These are phyloP conservation scores for Aromia moschata DNA, from an alignment of 2,888 invertebrate genomes.

Conservation along the genomic window DNA sequence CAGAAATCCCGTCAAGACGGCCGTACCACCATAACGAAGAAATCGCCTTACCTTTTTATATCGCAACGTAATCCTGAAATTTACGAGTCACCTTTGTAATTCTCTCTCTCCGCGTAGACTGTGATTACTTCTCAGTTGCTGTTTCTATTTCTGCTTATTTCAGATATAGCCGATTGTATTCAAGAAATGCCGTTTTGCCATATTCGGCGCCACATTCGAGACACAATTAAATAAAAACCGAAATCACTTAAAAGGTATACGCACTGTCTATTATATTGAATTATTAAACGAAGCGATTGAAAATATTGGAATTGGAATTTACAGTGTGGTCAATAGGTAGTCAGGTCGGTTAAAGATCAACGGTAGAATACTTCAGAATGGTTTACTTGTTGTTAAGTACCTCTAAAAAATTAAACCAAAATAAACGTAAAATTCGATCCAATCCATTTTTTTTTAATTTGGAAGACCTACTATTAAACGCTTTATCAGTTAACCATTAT, in stretches of 20 bases:
- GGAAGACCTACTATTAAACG: too few relatives aligned
- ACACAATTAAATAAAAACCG: constrained; percentile 21
- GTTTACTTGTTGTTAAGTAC: too few relatives aligned
- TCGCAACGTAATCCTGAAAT: background rate
- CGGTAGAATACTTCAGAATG: too few relatives aligned
- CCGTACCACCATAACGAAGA: background rate
- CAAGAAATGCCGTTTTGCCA: constrained; percentile 27
- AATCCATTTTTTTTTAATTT: too few relatives aligned
- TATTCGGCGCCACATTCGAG: constrained; percentile 22
- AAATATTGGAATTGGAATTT: constrained; percentile 11
- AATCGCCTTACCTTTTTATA: background rate
- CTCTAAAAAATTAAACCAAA: too few relatives aligned
- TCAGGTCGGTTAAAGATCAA: too few relatives aligned
- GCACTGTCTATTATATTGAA: constrained; percentile 17
- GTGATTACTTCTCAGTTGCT: constrained; percentile 15
- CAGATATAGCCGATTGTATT: constrained; percentile 22
- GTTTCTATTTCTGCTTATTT: constrained; percentile 23
- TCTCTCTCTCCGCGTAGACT: constrained; percentile 1
- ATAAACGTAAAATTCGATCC: too few relatives aligned
- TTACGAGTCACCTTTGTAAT: constrained; percentile 5
- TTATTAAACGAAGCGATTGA: constrained; percentile 11
- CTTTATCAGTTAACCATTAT: too few relatives aligned
- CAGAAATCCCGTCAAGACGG: background rate
- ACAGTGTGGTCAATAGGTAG: too few relatives aligned
- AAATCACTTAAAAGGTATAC: constrained; percentile 14